These are phyloP conservation scores for Acrossocheilus wenchowensis DNA, from an alignment of 2,797 vertebrate species.

Conservation along the genomic window DNA sequence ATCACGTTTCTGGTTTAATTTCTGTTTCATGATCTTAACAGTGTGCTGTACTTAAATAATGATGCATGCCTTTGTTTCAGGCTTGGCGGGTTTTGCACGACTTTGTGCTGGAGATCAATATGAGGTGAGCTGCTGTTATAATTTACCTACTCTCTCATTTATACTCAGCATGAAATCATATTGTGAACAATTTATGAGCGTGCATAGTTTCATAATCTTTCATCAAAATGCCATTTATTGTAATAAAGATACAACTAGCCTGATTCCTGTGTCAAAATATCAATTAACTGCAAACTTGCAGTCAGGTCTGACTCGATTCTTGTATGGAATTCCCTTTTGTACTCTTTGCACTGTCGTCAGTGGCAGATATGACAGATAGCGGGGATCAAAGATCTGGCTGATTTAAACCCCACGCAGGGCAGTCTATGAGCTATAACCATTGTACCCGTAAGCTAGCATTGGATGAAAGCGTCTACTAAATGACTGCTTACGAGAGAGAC, in stretches of 20 bases:
- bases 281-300: background rate
- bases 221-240: background rate
- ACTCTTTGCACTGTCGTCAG: background rate
- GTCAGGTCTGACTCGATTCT: background rate
- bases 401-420: background rate
- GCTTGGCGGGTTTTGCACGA: conserved; percentile 93
- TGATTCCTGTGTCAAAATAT: background rate
- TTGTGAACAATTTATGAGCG: background rate
- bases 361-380: conserved; percentile 1
- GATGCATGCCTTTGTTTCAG: conserved; percentile 76
- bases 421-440: background rate
- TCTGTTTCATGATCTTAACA: background rate
- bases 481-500: conserved; percentile 12
- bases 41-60: conserved; percentile 12
- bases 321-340: too few relatives aligned
- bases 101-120: conserved; percentile 96
- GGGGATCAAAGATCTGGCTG: background rate
- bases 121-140: conserved; percentile 81
- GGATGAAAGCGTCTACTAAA: conserved; percentile 7
- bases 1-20: conserved; percentile 3
- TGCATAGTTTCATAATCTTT: background rate
- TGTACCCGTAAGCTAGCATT: background rate
- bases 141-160: background rate
- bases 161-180: background rate
- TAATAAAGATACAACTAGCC: conserved; percentile 2